Base-by-base conservation (phyloP, 1,140 invertebrate genomes). In the Himalopsyche phryganea region DNA sequence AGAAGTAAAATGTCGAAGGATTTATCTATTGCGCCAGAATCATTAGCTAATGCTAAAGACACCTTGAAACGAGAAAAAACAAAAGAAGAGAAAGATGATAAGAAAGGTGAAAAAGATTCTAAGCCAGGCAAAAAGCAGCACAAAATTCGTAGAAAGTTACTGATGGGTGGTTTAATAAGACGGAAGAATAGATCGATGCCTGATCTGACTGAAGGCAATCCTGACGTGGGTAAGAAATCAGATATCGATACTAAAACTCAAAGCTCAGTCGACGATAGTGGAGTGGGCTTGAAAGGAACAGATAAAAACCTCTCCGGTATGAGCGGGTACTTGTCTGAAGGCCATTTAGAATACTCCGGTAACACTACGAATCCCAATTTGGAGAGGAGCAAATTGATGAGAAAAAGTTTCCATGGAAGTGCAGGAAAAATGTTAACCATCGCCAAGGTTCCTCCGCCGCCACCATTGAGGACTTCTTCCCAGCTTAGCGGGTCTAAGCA, bases 161-260 rank as follows among this genome's bases (percentile, higher is more conserved):
- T 95, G 1, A 93, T 94, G 91, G 91, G 92, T 18, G 91, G 91
- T 1, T 76, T 94, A 48, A 93, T 94, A 28, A 82, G 87, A 61
- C 78, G 91, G 23, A 95, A 94, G 72, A 95, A 95, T 70, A 78
- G 91, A 58, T 93, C 90, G 54, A 91, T 95, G 88, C 92, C 92
- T 0, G 92, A 95, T 79, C 75, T 95, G 13, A 85, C 91, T 1
- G 90, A 92, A 69, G 82, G 81, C 1, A 84, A 87, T 57, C 74
- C 72, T 13, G 79, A 79, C 65, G 77, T 73, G 2, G 80, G 74
- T 32, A 72, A 65, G 44, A 71, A 78, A 61, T 41, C 70, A 45
- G 50, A 63, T 41, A 70, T 66, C 33, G 71, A 74, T 60, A 68
- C 71, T 17, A 71, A 72, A 61, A 77, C 79, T 0, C 73, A 82